Evolutionary conservation across 2,113 vertebrate species (phyloP), one percentile per base, ranked within the genome.

Genomic region (Ptilorrhoa leucosticta): DNA sequence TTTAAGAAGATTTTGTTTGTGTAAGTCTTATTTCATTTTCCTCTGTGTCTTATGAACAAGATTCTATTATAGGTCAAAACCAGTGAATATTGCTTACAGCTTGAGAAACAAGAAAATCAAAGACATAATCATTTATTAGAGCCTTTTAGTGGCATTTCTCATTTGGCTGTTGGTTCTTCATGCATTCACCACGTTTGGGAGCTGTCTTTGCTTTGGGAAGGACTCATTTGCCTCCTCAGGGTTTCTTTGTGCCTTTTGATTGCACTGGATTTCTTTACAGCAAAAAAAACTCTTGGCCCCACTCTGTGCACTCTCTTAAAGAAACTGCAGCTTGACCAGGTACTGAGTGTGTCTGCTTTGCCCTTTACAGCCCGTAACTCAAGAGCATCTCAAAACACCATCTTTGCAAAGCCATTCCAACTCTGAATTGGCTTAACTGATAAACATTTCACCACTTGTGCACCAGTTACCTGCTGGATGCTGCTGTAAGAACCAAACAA

Each of bases 1-100:
- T 96, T 87, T 70, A 87, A 93, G 80, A 92, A 81, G 78, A 72
- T 91, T 92, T 92, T 83, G n/a, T 50, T 81, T 83, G 35, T 85
- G 66, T 83, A 63, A 90, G 89, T 83, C 66, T 77, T 70, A 85
- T 89, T 93, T 85, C 26, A 76, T 89, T 95, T 94, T 80, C 70
- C 27, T 83, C 54, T 93, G 16, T 83, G 63, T 83, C 79, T 77
- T 87, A 63, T 35, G 56, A 88, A 54, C 19, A 91, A 75, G 44
- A 51, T 81, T 89, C 75, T 83, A 35, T 70, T 72, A 35, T 66
- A 90, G 51, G 93, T 86, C 71, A 94, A 80, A 92, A 37, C 42
- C 53, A 83, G 53, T 57, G 40, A 94, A 87, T 79, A 63, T 53
- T 79, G 44, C 42, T 96, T 95, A 58, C 35, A 92, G 68, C 39